Evolutionary conservation across 1,140 invertebrate genomes (phyloP).

Genomic region (Lepidurus packardi): DNA sequence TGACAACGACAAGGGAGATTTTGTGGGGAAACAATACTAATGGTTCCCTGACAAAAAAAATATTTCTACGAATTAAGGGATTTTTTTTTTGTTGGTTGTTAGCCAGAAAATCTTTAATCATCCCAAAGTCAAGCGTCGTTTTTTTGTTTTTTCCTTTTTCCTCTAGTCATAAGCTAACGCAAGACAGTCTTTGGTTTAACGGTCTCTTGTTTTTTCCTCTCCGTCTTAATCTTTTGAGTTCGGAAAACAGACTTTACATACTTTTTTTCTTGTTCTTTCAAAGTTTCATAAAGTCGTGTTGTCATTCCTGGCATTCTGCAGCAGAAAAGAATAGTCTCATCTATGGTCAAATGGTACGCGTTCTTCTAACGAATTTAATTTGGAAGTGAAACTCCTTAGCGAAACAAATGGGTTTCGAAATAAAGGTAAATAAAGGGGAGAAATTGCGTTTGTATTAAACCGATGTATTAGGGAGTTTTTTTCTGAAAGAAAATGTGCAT

Average conservation of each 20-base stretch:
- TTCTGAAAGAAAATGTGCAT: slow-evolving; percentile 10
- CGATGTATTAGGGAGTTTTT: not conserved
- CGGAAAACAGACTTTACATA: not conserved
- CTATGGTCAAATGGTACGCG: slow-evolving; percentile 3
- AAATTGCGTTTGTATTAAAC: slow-evolving; percentile 1
- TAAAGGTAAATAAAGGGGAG: not conserved
- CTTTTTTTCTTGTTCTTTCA: not conserved
- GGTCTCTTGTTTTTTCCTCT: not conserved
- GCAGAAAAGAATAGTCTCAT: not conserved
- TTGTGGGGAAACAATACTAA: not conserved
- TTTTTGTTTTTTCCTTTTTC: not conserved
- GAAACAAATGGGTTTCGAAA: not conserved
- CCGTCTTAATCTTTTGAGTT: not conserved
- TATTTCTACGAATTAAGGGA: not conserved
- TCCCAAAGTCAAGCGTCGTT: not conserved
- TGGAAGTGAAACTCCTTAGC: not conserved
- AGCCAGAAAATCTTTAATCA: not conserved
- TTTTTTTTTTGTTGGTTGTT: not conserved
- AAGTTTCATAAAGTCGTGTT: not conserved
- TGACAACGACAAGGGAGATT: not conserved
- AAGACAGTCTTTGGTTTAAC: not conserved
- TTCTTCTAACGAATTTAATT: not conserved
- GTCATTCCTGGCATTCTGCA: not conserved
- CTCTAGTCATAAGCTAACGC: not conserved
- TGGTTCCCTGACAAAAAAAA: not conserved